phyloP scores from a whole-genome alignment of 2,797 vertebrate species.

The Synanceia verrucosa region DNA sequence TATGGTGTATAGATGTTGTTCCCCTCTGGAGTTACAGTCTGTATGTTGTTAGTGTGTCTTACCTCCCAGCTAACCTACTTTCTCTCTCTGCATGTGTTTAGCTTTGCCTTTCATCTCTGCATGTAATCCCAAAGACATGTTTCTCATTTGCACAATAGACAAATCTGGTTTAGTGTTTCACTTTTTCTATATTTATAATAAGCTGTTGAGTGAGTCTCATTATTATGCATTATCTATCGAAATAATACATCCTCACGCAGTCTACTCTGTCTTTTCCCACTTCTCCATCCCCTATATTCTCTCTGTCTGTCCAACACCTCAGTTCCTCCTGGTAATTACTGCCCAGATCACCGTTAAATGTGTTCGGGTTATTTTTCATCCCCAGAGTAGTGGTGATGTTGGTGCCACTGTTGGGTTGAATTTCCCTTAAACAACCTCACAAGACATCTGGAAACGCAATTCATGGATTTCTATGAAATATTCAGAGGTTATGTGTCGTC shows the following conservation, averaged over 20 bases:
- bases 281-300: not conserved
- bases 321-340: conserved; percentile 16
- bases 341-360: conserved; percentile 4
- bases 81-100: conserved; percentile 21
- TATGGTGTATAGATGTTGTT: conserved; percentile 11
- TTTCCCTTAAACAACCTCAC: conserved; percentile 1
- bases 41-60: conserved; percentile 8
- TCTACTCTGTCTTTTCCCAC: not conserved
- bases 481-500: not conserved
- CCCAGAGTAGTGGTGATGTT: conserved; percentile 1
- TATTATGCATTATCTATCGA: not conserved
- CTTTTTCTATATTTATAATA: too few species aligned
- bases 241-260: conserved; percentile 1
- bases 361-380: conserved; percentile 13
- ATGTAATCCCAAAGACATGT: conserved; percentile 25
- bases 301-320: not conserved
- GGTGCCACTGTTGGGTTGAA: conserved; percentile 1
- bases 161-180: conserved; percentile 19
- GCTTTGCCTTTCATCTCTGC: conserved; percentile 26
- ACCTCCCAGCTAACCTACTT: conserved; percentile 37
- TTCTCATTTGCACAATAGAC: conserved; percentile 21
- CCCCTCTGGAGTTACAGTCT: conserved; percentile 28
- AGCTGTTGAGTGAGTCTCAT: not conserved
- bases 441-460: conserved; percentile 29
- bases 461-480: conserved; percentile 18